Percentiles rank a stretch among this genome's conserved stretches.
Conservation (phyloP, 2,113 vertebrate genomes). For the Scolopax mira region DNA sequence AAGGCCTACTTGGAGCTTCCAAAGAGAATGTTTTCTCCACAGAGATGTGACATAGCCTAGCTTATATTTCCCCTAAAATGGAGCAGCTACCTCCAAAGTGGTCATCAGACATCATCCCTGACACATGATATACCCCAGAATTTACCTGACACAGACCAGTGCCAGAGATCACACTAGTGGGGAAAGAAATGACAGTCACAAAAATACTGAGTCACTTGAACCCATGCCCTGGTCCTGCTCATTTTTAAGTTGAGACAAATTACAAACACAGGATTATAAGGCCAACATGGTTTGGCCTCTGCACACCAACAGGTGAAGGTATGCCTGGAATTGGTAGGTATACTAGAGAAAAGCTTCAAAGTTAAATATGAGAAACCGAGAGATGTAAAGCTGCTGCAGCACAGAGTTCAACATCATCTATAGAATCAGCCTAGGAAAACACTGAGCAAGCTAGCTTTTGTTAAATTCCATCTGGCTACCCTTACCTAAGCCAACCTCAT, state of each 20-base stretch:
- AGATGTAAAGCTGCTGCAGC: not conserved
- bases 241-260: not conserved
- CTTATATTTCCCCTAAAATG: not conserved
- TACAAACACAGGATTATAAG: not conserved
- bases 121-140: not conserved
- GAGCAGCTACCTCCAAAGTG: not conserved
- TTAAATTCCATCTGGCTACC: not conserved
- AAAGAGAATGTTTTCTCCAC: not conserved
- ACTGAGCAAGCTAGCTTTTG: not conserved
- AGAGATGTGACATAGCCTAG: not conserved
- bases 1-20: not conserved
- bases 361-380: not conserved
- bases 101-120: not conserved
- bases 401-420: not conserved
- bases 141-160: not conserved
- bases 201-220: not conserved
- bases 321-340: not conserved
- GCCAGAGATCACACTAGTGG: not conserved
- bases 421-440: not conserved
- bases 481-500: not conserved
- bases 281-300: not conserved
- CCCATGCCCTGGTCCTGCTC: not conserved
- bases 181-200: not conserved
- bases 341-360: not conserved
- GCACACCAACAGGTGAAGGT: not conserved